Conservation (phyloP, 2,888 invertebrate genomes). For the Gymnosoma rotundatum region DNA sequence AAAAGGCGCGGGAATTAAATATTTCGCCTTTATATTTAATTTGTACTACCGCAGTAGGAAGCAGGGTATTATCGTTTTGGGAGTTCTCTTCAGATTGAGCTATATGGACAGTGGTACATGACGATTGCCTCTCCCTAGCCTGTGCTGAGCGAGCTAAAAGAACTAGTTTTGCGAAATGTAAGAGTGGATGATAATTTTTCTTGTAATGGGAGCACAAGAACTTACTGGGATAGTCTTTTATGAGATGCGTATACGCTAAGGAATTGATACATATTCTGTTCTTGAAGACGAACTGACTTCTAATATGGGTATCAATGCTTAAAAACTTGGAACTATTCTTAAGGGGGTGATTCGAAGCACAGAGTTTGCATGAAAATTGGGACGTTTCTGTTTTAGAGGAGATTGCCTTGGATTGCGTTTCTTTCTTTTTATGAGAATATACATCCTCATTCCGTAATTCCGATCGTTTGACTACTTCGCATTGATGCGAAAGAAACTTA, state of each 20-base stretch:
- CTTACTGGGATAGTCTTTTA: conserved; percentile 7
- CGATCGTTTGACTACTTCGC: conserved; percentile 20
- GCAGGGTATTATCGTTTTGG: neutral
- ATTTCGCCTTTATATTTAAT: neutral
- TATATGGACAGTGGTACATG: neutral
- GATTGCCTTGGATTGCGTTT: neutral
- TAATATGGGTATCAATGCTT: neutral
- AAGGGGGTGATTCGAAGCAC: neutral
- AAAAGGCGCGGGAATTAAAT: too few relatives aligned
- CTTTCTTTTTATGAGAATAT: neutral
- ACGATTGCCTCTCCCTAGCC: neutral
- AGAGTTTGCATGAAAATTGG: neutral
- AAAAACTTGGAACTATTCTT: too few relatives aligned
- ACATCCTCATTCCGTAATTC: neutral
- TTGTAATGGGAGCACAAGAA: neutral
- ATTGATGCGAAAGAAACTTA: conserved; percentile 21
- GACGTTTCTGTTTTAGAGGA: neutral
- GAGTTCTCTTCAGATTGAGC: too few relatives aligned
- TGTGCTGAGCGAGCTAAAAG: neutral
- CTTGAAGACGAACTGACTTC: conserved; percentile 3
- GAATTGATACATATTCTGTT: conserved; percentile 31
- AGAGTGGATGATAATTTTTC: conserved; percentile 19
- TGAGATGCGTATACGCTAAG: neutral
- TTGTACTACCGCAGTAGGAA: conserved; percentile 29
- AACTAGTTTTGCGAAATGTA: conserved; percentile 1